phyloP scores from a whole-genome alignment of 2,797 vertebrate genomes.

The Neoniphon sammara region DNA sequence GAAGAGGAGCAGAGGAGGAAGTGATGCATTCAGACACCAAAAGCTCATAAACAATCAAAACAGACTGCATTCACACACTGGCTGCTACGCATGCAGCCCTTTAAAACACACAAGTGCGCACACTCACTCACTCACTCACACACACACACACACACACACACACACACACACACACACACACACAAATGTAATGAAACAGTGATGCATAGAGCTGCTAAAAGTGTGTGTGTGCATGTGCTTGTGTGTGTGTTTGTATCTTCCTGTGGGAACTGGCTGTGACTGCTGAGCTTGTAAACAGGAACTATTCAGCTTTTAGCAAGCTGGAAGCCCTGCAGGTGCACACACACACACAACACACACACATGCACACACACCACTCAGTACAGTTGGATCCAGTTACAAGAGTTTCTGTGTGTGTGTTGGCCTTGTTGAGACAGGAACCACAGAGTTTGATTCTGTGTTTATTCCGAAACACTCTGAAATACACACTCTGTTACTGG shows the following conservation, averaged over 20 bases:
- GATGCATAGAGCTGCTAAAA: constrained; percentile 28
- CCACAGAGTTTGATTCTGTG: constrained; percentile 26
- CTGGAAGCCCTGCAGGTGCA: constrained; percentile 59
- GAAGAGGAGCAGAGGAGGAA: constrained; percentile 21
- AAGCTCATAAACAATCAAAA: constrained; percentile 30
- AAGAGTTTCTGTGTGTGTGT: constrained; percentile 35
- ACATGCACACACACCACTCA: constrained; percentile 17
- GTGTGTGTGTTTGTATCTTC: constrained; percentile 44
- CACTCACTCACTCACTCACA: background rate
- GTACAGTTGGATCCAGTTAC: constrained; percentile 39
- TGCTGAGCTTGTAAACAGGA: constrained; percentile 73
- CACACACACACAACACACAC: constrained; percentile 22
- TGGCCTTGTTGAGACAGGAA: constrained; percentile 38
- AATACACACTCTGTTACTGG: constrained; percentile 4
- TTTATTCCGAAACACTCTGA: constrained; percentile 35
- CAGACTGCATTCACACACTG: background rate
- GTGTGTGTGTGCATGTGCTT: constrained; percentile 8
- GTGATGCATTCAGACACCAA: constrained; percentile 20
- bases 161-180: constrained; percentile 4
- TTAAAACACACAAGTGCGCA: background rate
- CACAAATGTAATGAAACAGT: constrained; percentile 25
- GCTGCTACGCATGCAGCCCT: no score
- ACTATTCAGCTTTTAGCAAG: constrained; percentile 59
- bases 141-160: background rate
- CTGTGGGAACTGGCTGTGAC: constrained; percentile 59